Evolutionary conservation across 1,140 invertebrate species (phyloP).

Genomic region (Zaprionus nigranus): DNA sequence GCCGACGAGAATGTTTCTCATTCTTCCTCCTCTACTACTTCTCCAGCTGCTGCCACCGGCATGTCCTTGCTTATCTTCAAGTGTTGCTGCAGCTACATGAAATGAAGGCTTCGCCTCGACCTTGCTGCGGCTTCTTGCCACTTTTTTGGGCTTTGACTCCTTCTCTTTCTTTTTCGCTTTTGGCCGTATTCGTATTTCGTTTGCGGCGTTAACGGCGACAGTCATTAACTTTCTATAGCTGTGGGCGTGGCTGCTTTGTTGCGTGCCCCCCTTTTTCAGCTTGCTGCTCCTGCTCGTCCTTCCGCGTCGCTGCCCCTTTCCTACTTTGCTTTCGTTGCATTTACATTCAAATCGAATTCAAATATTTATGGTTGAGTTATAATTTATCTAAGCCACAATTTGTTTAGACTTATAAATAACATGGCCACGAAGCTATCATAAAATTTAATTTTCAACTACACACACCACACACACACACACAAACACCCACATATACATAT

Average conservation of each 20-base stretch:
- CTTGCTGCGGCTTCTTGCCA: constrained; percentile 2
- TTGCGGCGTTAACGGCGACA: constrained; percentile 56
- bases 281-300: background rate
- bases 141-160: constrained; percentile 19
- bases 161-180: constrained; percentile 4
- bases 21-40: background rate
- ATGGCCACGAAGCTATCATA: constrained; percentile 40
- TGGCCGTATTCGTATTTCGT: constrained; percentile 46
- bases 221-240: constrained; percentile 76
- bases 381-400: constrained; percentile 58
- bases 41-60: constrained; percentile 26
- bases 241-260: constrained; percentile 17
- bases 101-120: constrained; percentile 60
- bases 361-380: constrained; percentile 61
- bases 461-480: background rate
- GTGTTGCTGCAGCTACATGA: constrained; percentile 74
- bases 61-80: constrained; percentile 67
- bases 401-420: constrained; percentile 62
- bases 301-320: background rate
- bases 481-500: background rate
- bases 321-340: background rate
- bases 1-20: background rate
- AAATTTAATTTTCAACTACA: constrained; percentile 60
- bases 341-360: constrained; percentile 65
- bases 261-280: background rate